These are phyloP conservation scores for Cantharis lateralis DNA, from an alignment of 2,888 invertebrate genomes.

Conservation along the genomic window DNA sequence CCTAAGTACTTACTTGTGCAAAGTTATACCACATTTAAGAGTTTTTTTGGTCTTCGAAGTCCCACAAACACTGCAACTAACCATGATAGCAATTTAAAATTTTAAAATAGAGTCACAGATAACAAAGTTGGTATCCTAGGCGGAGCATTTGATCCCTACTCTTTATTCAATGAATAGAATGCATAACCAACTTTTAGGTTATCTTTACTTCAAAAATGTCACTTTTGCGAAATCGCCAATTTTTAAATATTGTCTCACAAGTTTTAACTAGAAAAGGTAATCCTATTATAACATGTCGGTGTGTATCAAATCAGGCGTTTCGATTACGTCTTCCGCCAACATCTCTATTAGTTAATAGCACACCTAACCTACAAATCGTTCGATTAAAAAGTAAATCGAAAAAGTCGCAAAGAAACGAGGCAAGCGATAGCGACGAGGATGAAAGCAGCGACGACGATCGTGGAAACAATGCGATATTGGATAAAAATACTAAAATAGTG, in stretches of 20 bases:
- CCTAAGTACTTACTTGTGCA: too few species aligned
- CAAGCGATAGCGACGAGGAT: slow-evolving; percentile 61
- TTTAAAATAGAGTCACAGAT: too few species aligned
- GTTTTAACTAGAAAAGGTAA: not conserved
- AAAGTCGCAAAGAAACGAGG: slow-evolving; percentile 37
- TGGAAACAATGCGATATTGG: slow-evolving; percentile 56
- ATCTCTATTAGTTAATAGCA: not conserved
- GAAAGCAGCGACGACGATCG: slow-evolving; percentile 55
- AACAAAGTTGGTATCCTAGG: too few species aligned
- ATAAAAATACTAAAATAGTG: slow-evolving; percentile 68
- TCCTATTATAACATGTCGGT: not conserved
- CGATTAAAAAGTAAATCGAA: slow-evolving; percentile 41
- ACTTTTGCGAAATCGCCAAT: not conserved
- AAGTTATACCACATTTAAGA: too few species aligned
- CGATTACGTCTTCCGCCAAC: not conserved
- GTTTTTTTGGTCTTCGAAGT: too few species aligned
- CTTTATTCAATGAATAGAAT: too few species aligned
- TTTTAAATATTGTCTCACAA: not conserved
- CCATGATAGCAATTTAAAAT: too few species aligned
- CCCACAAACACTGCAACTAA: too few species aligned
- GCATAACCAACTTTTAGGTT: not conserved
- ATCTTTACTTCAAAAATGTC: not conserved
- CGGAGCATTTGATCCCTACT: too few species aligned
- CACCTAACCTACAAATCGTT: slow-evolving; percentile 11
- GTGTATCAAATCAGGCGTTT: not conserved